Evolutionary conservation across 2,797 vertebrate genomes (phyloP).

Genomic region (Meriones psammophilus): DNA sequence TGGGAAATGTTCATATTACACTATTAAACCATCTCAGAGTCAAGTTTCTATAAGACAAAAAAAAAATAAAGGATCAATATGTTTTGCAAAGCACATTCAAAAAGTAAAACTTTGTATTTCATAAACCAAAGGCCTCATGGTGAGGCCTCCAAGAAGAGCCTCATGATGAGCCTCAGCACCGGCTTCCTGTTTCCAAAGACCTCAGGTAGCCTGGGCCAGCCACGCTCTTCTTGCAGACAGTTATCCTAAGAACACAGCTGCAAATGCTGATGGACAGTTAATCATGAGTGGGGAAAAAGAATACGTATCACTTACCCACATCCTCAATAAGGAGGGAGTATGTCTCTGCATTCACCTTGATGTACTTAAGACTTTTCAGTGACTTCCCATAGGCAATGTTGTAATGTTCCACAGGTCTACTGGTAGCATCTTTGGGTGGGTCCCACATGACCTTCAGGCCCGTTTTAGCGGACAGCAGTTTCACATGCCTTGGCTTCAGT

Average conservation of each 20-base stretch:
- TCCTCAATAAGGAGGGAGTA: slow-evolving; percentile 89
- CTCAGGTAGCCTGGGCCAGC: not conserved
- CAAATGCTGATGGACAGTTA: not conserved
- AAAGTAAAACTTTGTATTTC: not conserved
- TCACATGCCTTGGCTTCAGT: slow-evolving; percentile 89
- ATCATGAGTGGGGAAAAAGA: not conserved
- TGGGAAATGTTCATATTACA: not conserved
- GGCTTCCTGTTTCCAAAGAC: not conserved
- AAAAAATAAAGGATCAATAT: not conserved
- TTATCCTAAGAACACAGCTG: not conserved
- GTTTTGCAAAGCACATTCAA: slow-evolving; percentile 8
- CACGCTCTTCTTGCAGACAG: not conserved
- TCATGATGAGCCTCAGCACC: not conserved
- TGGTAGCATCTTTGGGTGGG: slow-evolving; percentile 88
- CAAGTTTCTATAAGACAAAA: not conserved
- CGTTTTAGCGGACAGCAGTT: slow-evolving; percentile 88
- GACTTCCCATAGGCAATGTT: slow-evolving; percentile 91
- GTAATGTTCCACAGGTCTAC: slow-evolving; percentile 89
- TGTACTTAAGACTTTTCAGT: slow-evolving; percentile 89
- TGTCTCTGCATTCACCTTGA: slow-evolving; percentile 87
- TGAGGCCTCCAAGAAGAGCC: not conserved
- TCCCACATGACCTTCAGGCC: slow-evolving; percentile 91
- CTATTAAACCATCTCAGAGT: not conserved
- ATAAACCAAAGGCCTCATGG: not conserved
- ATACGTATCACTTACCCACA: slow-evolving; percentile 86